phyloP scores from a whole-genome alignment of 2,113 vertebrate species.

The Lucifuga dentata region DNA sequence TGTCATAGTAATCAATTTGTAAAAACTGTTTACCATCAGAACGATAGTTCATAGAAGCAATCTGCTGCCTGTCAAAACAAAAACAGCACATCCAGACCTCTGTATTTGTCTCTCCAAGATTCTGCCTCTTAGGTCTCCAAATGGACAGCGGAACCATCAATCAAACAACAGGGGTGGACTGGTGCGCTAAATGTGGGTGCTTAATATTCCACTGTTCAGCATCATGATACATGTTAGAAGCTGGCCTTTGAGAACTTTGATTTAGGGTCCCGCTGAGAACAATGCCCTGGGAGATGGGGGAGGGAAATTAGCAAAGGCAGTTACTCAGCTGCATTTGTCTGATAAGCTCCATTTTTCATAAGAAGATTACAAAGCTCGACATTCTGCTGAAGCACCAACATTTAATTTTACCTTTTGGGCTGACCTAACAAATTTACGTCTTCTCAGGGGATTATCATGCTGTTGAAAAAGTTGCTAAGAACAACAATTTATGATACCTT shows the following conservation, averaged over 20 bases:
- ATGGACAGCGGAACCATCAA: slow-evolving; percentile 46
- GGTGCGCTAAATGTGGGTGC: slow-evolving; percentile 46
- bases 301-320: slow-evolving; percentile 67
- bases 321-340: slow-evolving; percentile 70
- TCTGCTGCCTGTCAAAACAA: slow-evolving; percentile 61
- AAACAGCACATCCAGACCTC: slow-evolving; percentile 57
- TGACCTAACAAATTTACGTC: slow-evolving; percentile 59
- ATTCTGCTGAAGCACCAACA: slow-evolving; percentile 58
- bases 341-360: slow-evolving; percentile 70
- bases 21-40: slow-evolving; percentile 50
- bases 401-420: slow-evolving; percentile 50
- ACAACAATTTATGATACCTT: slow-evolving; percentile 48
- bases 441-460: slow-evolving; percentile 38
- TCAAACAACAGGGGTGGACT: slow-evolving; percentile 49
- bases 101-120: slow-evolving; percentile 42
- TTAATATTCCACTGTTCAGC: slow-evolving; percentile 66
- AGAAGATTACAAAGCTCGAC: slow-evolving; percentile 60
- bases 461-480: slow-evolving; percentile 45
- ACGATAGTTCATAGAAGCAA: slow-evolving; percentile 68
- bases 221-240: slow-evolving; percentile 62
- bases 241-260: slow-evolving; percentile 49
- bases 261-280: slow-evolving; percentile 69
- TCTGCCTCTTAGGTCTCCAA: slow-evolving; percentile 35
- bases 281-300: slow-evolving; percentile 57
- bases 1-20: slow-evolving; percentile 64